Evolutionary conservation across 2,888 invertebrate species (phyloP).

Genomic region (Macrophya alboannulata): DNA sequence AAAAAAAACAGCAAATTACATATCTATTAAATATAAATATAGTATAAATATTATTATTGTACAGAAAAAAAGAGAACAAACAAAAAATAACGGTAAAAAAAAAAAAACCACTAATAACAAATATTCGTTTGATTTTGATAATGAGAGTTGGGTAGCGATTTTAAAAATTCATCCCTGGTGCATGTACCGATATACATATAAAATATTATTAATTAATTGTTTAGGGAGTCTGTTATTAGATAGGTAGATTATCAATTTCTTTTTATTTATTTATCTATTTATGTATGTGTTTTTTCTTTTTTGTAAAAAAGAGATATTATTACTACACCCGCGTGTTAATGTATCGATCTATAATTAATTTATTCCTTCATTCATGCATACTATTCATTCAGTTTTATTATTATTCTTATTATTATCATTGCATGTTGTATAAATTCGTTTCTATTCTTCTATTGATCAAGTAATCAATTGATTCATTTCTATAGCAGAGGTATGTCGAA

Average conservation of each 20-base stretch:
- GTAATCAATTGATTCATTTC: neutral
- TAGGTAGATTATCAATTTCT: neutral
- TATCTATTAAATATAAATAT: constrained; percentile 3
- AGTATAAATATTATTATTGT: constrained; percentile 4
- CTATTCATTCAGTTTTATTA: neutral
- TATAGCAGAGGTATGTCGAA: neutral
- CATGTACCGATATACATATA: neutral
- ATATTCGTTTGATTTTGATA: neutral
- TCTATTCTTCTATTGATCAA: neutral
- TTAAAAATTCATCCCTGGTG: neutral
- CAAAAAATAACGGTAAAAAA: no score
- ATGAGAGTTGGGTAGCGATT: neutral
- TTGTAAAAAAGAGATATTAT: neutral
- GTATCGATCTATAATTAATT: neutral
- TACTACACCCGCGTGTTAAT: neutral
- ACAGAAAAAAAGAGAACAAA: neutral
- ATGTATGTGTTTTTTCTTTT: no score
- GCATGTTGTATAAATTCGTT: neutral
- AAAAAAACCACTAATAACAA: neutral
- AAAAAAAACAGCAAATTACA: neutral
- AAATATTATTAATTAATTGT: neutral
- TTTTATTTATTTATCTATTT: neutral
- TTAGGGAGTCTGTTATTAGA: neutral
- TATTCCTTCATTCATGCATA: neutral
- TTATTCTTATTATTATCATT: neutral